Evolutionary conservation across 2,888 invertebrate species (phyloP), one percentile per base, ranked within the genome.

Genomic region (Brachylomia viminalis): DNA sequence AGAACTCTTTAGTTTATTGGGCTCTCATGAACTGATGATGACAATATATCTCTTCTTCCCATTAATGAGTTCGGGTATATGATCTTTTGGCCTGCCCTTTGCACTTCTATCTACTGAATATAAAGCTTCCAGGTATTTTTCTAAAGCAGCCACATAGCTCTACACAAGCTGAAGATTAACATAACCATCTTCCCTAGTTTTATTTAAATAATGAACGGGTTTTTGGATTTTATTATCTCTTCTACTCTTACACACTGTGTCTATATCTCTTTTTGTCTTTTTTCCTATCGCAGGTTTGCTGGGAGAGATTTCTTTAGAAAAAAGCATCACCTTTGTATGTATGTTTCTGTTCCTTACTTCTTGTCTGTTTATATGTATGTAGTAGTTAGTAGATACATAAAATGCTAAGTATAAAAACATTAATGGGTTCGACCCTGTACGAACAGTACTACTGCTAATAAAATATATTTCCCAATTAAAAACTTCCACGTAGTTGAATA

Each of bases 391-490:
- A 42, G 42, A 10, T 42, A 10, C 10, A 42, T 10, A 42, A 42
- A 42, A 8, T 42, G 42, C 10, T 42, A 42, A 42, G 42, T 42
- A 38, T 38, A 38, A 30, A 8, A 23, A 33, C 13, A 13, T 33
- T 6, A 20, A 38, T 38, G 10, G n/a, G 62, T 64, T 42, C n/a
- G 23, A 58, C 49, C 27, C n/a, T n/a, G n/a, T n/a, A n/a, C n/a
- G n/a, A n/a, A n/a, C n/a, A 17, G 23, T 27, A 58, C 10, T n/a
- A 45, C 27, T 20, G 27, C 27, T 33, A 33, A 61, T 27, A 45
- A n/a, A 13, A 52, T 27, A 52, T 15, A 68, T 42, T 49, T 42
- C 13, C 17, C 45, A 72, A 72, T 78, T 10, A 20, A 54, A 47
- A 47, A 38, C 27, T 20, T 45, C 20, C 6, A 71, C 33, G 49